phyloP scores from a whole-genome alignment of 2,797 vertebrate genomes.

The Ispidina lecontei region DNA sequence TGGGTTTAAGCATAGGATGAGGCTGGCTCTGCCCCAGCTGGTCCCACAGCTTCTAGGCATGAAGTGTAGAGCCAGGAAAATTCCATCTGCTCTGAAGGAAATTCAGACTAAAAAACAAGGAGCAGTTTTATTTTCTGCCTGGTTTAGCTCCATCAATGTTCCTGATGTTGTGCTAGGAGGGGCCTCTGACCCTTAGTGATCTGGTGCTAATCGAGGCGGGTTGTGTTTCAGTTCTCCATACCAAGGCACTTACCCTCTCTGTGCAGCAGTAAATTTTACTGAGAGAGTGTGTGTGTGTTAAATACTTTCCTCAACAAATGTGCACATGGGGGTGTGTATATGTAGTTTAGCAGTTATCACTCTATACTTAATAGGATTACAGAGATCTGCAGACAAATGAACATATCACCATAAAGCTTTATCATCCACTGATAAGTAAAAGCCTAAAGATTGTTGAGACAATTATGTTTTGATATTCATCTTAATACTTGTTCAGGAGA shows the following conservation, averaged over 20 bases:
- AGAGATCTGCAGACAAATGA: conserved; percentile 69
- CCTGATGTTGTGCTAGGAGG: background rate
- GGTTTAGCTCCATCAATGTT: background rate
- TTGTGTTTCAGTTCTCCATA: background rate
- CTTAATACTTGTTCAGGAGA: conserved; percentile 60
- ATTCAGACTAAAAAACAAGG: background rate
- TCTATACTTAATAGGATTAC: conserved; percentile 70
- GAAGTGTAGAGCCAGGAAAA: background rate
- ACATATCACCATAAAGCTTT: conserved; percentile 29
- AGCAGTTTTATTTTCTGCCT: background rate
- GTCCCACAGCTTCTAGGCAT: background rate
- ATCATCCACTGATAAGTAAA: conserved; percentile 74
- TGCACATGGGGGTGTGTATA: background rate
- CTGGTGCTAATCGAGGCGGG: rapidly evolving
- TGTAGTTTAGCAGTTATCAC: conserved; percentile 51
- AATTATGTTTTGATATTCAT: conserved; percentile 75
- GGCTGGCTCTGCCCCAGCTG: background rate
- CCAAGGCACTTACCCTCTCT: background rate
- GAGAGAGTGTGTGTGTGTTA: background rate
- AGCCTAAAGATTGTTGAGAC: conserved; percentile 74
- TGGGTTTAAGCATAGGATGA: background rate
- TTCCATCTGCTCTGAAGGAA: background rate
- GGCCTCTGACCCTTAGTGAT: background rate
- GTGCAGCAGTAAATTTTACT: background rate
- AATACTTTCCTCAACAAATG: background rate